Base-by-base conservation (phyloP, 2,113 vertebrate species). In the Pangasianodon hypophthalmus region DNA sequence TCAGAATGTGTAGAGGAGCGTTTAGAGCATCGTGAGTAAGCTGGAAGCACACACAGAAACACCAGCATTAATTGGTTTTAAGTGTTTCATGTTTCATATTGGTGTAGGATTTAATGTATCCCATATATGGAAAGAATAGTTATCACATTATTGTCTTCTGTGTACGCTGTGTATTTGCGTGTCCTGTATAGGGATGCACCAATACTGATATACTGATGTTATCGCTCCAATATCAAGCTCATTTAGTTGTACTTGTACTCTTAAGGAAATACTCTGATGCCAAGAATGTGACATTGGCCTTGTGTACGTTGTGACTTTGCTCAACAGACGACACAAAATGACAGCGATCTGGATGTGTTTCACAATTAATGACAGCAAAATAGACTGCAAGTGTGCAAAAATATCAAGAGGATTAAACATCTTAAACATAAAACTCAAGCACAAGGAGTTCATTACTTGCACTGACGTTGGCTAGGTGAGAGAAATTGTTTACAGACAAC, bases 21-120 rank as follows among this genome's bases (percentile, higher is more conserved):
- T 98, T 98, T 82, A 99, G 97, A 56, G 97, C 97, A 94, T 99
- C 97, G 0, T 99, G 98, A 52, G 98, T 98, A 95, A 99, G 98
- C 98, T 99, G 91, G 1, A 58, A 88, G 37, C 56, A 50, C 46
- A 91, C 1, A 50, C 50, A 6, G 1, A 67, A 1, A 54, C 8
- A 52, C 24, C 46, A 1, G 21, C 3, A 50, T 50, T 5, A 50
- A 80, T 6, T n/a, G 24, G 7, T 50, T 79, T 50, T 1, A 37
- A 37, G 37, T 37, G 37, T 37, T 1, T 37, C 37, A 37, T 37
- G 1, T 37, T 37, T 37, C 37, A 44, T 24, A 44, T 69, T 37
- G 29, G 6, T 73, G 69, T 21, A 37, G 5, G n/a, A 41, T 37
- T 73, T 41, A 19, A 32, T 69, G 11, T 0, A 32, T 32, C 29